Percentiles rank a stretch among this genome's conserved stretches.
Evolutionary conservation across 2,113 vertebrate genomes (phyloP).

Genomic region (Micromys minutus): DNA sequence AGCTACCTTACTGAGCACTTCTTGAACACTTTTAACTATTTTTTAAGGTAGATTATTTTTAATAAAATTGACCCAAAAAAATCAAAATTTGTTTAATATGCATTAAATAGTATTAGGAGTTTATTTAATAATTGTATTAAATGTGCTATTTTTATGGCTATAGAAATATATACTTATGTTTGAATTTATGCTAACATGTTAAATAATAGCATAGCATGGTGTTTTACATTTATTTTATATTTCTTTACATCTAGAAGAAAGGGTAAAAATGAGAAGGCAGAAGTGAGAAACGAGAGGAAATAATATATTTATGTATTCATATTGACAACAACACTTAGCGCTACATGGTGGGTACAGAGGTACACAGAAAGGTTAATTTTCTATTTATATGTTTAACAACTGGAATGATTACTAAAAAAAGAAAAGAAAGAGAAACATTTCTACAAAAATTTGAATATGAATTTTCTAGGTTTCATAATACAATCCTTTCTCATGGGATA

Average conservation of each 20-base stretch:
- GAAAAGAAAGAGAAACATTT: background rate
- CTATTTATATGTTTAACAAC: background rate
- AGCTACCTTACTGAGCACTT: background rate
- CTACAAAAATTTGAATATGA: background rate
- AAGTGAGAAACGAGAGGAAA: background rate
- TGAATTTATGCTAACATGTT: background rate
- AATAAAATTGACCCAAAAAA: background rate
- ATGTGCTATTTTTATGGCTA: background rate
- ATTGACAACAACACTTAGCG: background rate
- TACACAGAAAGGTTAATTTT: background rate
- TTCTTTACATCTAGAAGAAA: background rate
- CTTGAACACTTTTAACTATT: background rate
- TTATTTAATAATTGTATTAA: background rate
- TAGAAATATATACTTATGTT: background rate
- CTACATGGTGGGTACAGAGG: background rate
- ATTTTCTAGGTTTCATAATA: background rate
- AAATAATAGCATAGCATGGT: background rate
- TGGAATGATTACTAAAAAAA: no score
- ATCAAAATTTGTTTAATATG: background rate
- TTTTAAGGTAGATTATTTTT: background rate
- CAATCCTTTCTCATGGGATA: background rate
- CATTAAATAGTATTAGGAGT: background rate
- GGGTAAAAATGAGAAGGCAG: background rate
- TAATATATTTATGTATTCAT: background rate
- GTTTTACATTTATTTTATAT: conserved; percentile 23